Evolutionary conservation across 2,113 vertebrate genomes (phyloP).

Genomic region (Mixornis gularis): DNA sequence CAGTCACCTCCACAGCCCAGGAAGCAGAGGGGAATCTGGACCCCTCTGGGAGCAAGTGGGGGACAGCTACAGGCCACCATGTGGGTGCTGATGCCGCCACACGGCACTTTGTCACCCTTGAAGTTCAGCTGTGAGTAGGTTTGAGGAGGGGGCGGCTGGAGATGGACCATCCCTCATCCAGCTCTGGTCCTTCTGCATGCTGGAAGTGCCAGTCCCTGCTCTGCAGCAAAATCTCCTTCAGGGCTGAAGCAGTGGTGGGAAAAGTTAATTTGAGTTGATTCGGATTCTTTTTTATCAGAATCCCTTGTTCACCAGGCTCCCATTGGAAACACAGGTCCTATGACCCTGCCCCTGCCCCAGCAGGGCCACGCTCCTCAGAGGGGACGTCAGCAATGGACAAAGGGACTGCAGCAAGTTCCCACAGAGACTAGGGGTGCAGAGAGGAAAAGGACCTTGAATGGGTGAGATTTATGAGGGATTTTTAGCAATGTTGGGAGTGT

Average conservation of each 20-base stretch:
- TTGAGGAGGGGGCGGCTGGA: neutral
- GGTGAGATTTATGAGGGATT: neutral
- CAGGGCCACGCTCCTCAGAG: neutral
- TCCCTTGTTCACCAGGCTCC: neutral
- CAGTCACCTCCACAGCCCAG: neutral
- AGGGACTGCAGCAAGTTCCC: neutral
- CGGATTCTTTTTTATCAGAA: neutral
- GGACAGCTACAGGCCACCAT: rapidly evolving
- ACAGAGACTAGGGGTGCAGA: neutral
- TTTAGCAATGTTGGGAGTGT: neutral
- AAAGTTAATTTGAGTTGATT: neutral
- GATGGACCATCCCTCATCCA: neutral
- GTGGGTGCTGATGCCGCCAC: neutral
- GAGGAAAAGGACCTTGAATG: neutral
- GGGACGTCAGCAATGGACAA: neutral
- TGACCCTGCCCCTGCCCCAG: neutral
- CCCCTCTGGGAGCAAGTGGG: neutral
- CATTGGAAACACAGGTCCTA: neutral
- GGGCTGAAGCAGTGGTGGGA: neutral
- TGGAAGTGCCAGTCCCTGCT: neutral
- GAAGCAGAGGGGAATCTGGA: neutral
- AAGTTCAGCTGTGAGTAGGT: neutral
- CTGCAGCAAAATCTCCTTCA: neutral
- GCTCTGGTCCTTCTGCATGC: neutral
- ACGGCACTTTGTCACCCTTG: neutral